A percentile compares a stretch with the other conserved stretches of the same genome.
These are phyloP conservation scores for Colletes gigas DNA, from an alignment of 1,140 invertebrate species.

Conservation along the genomic window DNA sequence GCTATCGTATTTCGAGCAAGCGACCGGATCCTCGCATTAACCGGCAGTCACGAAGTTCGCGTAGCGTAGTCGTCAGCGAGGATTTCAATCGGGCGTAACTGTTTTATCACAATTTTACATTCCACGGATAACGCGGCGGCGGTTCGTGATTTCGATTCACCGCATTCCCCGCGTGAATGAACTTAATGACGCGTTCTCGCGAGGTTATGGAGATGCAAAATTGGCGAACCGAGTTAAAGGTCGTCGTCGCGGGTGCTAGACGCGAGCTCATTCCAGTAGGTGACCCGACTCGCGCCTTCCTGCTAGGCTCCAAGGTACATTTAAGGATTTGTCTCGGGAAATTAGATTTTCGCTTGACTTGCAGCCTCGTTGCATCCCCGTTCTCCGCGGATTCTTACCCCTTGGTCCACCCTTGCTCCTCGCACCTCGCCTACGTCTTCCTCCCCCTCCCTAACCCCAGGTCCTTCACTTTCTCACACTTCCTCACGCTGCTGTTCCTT, in stretches of 20 bases:
- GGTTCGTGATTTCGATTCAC: slow-evolving; percentile 54
- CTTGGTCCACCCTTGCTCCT: slow-evolving; percentile 16
- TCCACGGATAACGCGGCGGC: slow-evolving; percentile 12
- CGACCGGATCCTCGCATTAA: background rate
- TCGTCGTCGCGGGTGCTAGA: slow-evolving; percentile 62
- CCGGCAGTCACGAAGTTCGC: slow-evolving; percentile 1
- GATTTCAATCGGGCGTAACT: slow-evolving; percentile 38
- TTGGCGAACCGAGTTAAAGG: slow-evolving; percentile 67
- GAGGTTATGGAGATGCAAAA: slow-evolving; percentile 64
- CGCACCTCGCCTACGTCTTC: background rate
- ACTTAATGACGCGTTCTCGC: slow-evolving; percentile 64
- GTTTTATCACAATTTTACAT: slow-evolving; percentile 52
- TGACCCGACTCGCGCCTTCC: slow-evolving; percentile 60
- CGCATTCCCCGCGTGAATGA: slow-evolving; percentile 63
- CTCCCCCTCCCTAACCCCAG: slow-evolving; percentile 15
- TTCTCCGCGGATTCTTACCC: slow-evolving; percentile 61
- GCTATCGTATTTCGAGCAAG: background rate
- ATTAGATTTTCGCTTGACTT: slow-evolving; percentile 80
- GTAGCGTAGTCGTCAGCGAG: background rate
- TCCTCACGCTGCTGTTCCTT: slow-evolving; percentile 59
- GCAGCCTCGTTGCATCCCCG: slow-evolving; percentile 70
- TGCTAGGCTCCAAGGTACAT: slow-evolving; percentile 74
- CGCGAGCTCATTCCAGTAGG: slow-evolving; percentile 70
- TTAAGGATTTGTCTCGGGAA: slow-evolving; percentile 81
- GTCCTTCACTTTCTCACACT: slow-evolving; percentile 59